A percentile compares a stretch with the other conserved stretches of the same genome.
These are phyloP conservation scores for Nebria ingens DNA, from an alignment of 1,140 invertebrate species.

Conservation along the genomic window DNA sequence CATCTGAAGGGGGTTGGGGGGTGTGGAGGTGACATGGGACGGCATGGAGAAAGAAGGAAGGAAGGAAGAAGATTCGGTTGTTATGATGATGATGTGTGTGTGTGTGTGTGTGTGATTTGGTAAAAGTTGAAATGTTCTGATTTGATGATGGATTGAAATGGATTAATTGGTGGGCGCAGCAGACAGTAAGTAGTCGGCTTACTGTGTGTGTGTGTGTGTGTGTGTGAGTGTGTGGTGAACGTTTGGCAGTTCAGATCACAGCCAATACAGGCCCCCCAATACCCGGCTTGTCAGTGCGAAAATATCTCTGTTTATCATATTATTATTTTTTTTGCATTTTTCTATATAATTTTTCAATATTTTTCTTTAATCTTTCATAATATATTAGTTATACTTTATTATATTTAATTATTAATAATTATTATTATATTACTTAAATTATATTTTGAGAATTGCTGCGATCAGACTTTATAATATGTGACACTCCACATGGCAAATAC, in stretches of 20 bases:
- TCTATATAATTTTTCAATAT: constrained; percentile 19
- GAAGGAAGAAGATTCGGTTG: background rate
- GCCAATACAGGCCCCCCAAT: constrained; percentile 27
- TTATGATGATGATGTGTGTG: background rate
- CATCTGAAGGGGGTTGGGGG: background rate
- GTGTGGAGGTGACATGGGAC: background rate
- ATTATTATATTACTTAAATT: constrained; percentile 30
- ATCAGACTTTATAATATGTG: constrained; percentile 34
- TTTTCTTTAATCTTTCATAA: constrained; percentile 19
- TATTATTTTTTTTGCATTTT: constrained; percentile 22
- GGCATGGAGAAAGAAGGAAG: background rate
- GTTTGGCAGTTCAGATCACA: constrained; percentile 34
- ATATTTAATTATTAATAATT: constrained; percentile 26
- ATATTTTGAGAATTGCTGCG: constrained; percentile 36
- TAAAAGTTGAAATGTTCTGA: no score
- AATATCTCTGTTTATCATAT: constrained; percentile 7
- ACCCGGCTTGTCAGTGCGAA: constrained; percentile 15
- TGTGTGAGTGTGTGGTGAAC: background rate
- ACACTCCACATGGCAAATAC: constrained; percentile 28
- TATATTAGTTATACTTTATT: constrained; percentile 28
- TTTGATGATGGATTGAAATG: no score
- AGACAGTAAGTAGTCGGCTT: background rate
- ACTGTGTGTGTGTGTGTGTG: background rate
- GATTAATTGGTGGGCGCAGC: background rate
- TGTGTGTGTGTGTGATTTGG: background rate